These are phyloP conservation scores for Tenualosa thibaudeaui DNA, from an alignment of 2,797 vertebrate species.

Conservation along the genomic window DNA sequence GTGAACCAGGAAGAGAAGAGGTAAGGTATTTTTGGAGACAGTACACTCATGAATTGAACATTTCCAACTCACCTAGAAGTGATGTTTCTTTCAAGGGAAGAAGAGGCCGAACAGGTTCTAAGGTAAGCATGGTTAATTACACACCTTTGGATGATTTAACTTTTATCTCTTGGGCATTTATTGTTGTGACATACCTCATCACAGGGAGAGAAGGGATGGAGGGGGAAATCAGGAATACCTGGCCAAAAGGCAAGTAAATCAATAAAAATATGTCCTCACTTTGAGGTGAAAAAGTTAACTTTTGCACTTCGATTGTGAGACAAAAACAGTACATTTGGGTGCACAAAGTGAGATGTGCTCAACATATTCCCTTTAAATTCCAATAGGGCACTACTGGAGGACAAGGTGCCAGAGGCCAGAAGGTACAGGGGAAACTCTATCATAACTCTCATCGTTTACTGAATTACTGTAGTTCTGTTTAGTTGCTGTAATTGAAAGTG, in stretches of 20 bases:
- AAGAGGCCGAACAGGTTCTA: slow-evolving; percentile 27
- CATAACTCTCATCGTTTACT: background rate
- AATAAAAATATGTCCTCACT: background rate
- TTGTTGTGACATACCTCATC: background rate
- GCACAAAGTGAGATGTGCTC: too few relatives aligned
- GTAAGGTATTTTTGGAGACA: slow-evolving; percentile 29
- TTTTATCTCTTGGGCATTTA: background rate
- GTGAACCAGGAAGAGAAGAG: slow-evolving; percentile 20
- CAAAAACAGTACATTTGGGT: too few relatives aligned
- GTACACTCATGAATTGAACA: background rate
- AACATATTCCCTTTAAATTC: too few relatives aligned
- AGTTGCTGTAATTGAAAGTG: background rate
- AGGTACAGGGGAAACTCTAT: slow-evolving; percentile 13
- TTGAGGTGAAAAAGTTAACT: too few relatives aligned
- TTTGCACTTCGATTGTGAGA: too few relatives aligned
- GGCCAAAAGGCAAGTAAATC: slow-evolving; percentile 40
- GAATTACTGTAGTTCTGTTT: background rate
- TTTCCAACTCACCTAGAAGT: background rate
- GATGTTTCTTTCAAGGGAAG: slow-evolving; percentile 14
- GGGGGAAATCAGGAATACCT: slow-evolving; percentile 16
- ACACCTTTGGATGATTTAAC: background rate
- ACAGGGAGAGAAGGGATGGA: slow-evolving; percentile 40
- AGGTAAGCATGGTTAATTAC: background rate
- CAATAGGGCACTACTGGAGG: slow-evolving; percentile 41
- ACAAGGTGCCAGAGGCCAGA: slow-evolving; percentile 24